Percentiles rank a stretch among this genome's conserved stretches.
Conservation (phyloP, 2,113 vertebrate genomes). For the Oceanodroma tethys region DNA sequence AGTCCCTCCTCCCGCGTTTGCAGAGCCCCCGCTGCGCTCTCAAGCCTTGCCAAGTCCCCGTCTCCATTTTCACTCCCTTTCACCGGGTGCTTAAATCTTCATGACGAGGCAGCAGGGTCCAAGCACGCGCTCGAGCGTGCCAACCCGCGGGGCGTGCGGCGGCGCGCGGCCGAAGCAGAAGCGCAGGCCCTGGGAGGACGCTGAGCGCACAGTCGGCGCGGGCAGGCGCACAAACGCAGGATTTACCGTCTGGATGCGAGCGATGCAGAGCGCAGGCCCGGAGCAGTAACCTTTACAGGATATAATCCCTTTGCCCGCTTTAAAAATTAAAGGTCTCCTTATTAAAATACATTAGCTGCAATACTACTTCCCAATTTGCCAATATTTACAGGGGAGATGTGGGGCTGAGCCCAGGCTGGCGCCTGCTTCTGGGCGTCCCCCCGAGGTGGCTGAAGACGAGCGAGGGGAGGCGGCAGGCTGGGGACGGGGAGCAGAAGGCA, state of each 20-base stretch:
- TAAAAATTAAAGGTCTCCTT: not conserved
- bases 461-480: not conserved
- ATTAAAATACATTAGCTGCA: not conserved
- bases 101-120: not conserved
- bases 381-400: not conserved
- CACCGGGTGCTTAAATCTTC: not conserved
- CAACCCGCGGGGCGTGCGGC: fast-evolving
- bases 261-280: not conserved
- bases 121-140: fast-evolving
- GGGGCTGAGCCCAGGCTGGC: not conserved
- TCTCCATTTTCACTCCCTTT: not conserved
- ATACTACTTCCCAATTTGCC: not conserved
- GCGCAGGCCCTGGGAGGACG: not conserved
- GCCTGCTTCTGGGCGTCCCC: not conserved
- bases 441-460: not conserved
- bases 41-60: not conserved
- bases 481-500: not conserved
- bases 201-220: not conserved
- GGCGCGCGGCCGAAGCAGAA: not conserved
- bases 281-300: not conserved
- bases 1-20: fast-evolving
- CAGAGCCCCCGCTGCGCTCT: not conserved
- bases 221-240: not conserved
- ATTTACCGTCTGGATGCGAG: not conserved
- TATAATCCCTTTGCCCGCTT: not conserved